Evolutionary conservation across 2,797 vertebrate species (phyloP).

Genomic region (Chromis chromis): DNA sequence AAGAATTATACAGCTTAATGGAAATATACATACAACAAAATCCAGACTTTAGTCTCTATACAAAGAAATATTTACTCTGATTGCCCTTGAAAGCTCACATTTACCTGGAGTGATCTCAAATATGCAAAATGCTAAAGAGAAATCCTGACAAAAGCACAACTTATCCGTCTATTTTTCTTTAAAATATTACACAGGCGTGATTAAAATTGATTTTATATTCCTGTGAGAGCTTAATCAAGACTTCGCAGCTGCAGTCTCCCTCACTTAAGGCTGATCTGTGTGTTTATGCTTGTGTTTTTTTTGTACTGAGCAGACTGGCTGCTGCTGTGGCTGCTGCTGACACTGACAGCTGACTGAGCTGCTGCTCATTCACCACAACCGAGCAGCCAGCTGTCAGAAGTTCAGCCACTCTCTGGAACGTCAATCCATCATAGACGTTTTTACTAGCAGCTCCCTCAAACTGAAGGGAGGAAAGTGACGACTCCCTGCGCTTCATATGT

Average conservation of each 20-base stretch:
- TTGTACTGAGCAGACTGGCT: slow-evolving; percentile 55
- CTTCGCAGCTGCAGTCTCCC: slow-evolving; percentile 33
- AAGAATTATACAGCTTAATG: background rate
- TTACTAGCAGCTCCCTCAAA: slow-evolving; percentile 44
- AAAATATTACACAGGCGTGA: background rate
- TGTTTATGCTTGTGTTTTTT: slow-evolving; percentile 43
- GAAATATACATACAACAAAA: slow-evolving; percentile 11
- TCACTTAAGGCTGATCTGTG: slow-evolving; percentile 56
- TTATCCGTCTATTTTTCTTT: background rate
- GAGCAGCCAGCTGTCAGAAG: slow-evolving; percentile 67
- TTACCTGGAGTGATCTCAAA: slow-evolving; percentile 1
- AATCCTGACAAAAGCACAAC: background rate
- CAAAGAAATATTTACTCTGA: slow-evolving; percentile 9
- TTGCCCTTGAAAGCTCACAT: background rate
- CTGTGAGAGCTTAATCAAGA: slow-evolving; percentile 21
- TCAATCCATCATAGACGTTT: slow-evolving; percentile 64
- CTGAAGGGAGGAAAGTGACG: slow-evolving; percentile 36
- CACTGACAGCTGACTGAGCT: slow-evolving; percentile 69
- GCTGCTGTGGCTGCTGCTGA: slow-evolving; percentile 48
- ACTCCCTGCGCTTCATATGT: slow-evolving; percentile 23
- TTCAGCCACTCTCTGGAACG: slow-evolving; percentile 56
- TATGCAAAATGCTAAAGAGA: background rate
- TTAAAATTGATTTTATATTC: slow-evolving; percentile 12
- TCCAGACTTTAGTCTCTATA: slow-evolving; percentile 9
- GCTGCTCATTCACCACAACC: slow-evolving; percentile 68